Conservation (phyloP, 1,140 invertebrate species). For the Diachasmimorpha longicaudata region DNA sequence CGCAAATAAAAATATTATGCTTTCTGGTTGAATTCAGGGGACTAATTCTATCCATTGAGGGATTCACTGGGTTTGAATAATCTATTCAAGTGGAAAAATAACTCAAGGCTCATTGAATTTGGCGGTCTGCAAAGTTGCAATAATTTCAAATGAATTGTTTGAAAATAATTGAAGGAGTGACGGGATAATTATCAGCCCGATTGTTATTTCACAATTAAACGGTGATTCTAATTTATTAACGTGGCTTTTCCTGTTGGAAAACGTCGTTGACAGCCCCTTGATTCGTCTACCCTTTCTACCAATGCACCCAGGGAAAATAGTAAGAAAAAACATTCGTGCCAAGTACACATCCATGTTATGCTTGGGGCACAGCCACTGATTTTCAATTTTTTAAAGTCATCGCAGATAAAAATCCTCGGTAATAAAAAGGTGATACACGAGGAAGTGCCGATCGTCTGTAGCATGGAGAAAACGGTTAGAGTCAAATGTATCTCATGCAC, state of each 20-base stretch:
- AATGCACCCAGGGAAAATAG: background rate
- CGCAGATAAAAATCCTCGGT: constrained; percentile 34
- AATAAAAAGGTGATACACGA: constrained; percentile 11
- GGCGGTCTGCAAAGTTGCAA: too few species aligned
- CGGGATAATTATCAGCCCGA: too few species aligned
- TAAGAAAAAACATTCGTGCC: background rate
- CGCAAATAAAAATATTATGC: background rate
- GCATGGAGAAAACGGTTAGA: constrained; percentile 16
- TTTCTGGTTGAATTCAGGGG: background rate
- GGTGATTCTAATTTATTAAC: too few species aligned
- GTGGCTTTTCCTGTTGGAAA: too few species aligned
- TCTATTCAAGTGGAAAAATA: too few species aligned
- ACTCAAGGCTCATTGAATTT: too few species aligned
- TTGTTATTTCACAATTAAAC: too few species aligned
- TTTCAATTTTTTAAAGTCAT: background rate
- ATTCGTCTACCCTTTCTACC: too few species aligned
- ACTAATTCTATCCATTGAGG: background rate
- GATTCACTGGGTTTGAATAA: too few species aligned
- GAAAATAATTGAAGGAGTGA: too few species aligned
- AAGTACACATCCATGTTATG: background rate
- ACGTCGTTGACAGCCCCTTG: too few species aligned
- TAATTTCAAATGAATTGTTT: too few species aligned
- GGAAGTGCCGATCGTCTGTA: constrained; percentile 17
- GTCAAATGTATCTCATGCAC: constrained; percentile 28
- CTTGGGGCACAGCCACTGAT: background rate